phyloP scores from a whole-genome alignment of 30 jellyfish, hydroid and myxozoan species.

The Aurelia aurita region DNA sequence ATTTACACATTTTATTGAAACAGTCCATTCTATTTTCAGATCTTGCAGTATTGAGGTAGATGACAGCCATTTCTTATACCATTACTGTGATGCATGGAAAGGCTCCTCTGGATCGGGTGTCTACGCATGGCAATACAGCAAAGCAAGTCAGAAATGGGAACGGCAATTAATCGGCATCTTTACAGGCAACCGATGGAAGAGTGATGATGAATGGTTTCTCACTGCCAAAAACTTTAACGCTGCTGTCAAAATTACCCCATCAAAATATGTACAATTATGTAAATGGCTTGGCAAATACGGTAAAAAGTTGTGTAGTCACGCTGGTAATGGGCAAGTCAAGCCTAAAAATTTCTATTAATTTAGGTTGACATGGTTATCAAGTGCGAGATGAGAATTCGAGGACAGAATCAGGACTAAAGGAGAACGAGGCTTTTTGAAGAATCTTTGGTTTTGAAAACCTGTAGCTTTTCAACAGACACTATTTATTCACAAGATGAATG shows the following conservation, averaged over 20 bases:
- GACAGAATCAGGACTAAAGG: no score
- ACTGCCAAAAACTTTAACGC: conserved; percentile 86
- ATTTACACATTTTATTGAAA: background rate
- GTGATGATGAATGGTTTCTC: conserved; percentile 91
- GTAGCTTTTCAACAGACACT: no score
- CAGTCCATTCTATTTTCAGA: conserved; percentile 20
- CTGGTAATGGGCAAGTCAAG: conserved; percentile 40
- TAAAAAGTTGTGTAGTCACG: conserved; percentile 66
- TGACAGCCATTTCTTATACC: conserved; percentile 90
- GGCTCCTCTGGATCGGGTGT: conserved; percentile 99
- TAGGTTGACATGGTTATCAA: no score
- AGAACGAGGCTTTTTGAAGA: no score
- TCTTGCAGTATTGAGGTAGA: conserved; percentile 95
- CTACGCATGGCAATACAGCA: conserved; percentile 93
- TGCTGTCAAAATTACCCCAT: conserved; percentile 91
- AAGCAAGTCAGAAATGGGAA: conserved; percentile 71
- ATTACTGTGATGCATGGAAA: conserved; percentile 94
- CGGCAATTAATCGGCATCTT: conserved; percentile 92
- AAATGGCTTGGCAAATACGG: conserved; percentile 96
- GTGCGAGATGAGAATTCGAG: no score
- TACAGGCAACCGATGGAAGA: conserved; percentile 98
- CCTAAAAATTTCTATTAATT: conserved; percentile 22
- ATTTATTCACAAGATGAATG: no score
- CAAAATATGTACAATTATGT: conserved; percentile 92
- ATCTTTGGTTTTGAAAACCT: no score